These are phyloP conservation scores for Chironomus riparius DNA, from an alignment of 2,888 invertebrate genomes.

Conservation along the genomic window DNA sequence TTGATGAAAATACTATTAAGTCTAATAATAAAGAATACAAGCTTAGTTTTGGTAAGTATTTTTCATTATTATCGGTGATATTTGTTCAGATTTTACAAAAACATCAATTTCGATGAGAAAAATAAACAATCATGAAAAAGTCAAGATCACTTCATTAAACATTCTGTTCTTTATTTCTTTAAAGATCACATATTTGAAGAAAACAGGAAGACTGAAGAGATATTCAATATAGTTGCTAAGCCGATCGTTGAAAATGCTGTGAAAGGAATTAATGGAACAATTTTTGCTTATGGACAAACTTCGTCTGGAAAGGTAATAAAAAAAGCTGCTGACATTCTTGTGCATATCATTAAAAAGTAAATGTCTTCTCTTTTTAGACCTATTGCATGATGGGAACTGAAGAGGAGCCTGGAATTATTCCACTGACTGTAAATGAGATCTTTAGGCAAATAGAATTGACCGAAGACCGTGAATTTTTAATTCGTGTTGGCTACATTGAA, in stretches of 20 bases:
- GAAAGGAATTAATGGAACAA: conserved; percentile 73
- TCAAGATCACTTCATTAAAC: not conserved
- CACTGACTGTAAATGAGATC: conserved; percentile 58
- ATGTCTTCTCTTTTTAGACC: conserved; percentile 42
- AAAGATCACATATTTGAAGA: conserved; percentile 64
- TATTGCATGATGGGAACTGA: conserved; percentile 71
- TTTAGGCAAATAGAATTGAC: conserved; percentile 56
- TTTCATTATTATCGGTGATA: not conserved
- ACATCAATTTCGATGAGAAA: not conserved
- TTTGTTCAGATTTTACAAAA: not conserved
- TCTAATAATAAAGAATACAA: conserved; percentile 49
- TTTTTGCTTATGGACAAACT: conserved; percentile 88
- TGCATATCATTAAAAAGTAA: not conserved
- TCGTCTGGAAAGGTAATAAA: conserved; percentile 57
- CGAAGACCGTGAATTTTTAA: conserved; percentile 60
- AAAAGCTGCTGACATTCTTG: not conserved
- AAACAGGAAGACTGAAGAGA: conserved; percentile 48
- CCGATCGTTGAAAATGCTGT: conserved; percentile 63
- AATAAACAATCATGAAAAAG: not conserved
- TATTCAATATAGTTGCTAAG: conserved; percentile 59
- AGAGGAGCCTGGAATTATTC: conserved; percentile 63
- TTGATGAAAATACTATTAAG: conserved; percentile 50
- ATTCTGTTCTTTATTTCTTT: not conserved
- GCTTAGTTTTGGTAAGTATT: conserved; percentile 42
- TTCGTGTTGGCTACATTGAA: conserved; percentile 78